Base-by-base conservation (phyloP, 2,888 invertebrate species). In the Drosophila bunnanda region DNA sequence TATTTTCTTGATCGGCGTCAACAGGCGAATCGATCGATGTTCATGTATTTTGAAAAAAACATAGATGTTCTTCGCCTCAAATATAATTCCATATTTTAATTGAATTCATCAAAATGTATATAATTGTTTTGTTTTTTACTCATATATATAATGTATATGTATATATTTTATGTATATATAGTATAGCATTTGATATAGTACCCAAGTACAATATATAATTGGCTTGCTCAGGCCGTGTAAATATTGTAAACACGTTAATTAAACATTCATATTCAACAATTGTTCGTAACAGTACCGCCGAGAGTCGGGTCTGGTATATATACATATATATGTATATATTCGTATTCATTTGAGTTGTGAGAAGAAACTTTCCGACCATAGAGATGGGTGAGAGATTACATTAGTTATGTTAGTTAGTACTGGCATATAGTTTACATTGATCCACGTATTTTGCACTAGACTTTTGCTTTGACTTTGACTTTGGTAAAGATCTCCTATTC, bases 401-500 rank as follows among this genome's bases (percentile, higher is more conserved):
- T 66, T 75, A 25, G 15, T 22, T 12, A 12, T 10, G 34, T 58
- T 58, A 34, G 34, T 36, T 46, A 54, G 39, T 38, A 32, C n/a
- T 41, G 36, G 34, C 55, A 34, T 43, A 38, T 43, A 55, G 65
- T 74, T 68, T 73, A 75, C 67, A 75, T 84, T 84, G 89, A 76
- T 89, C 84, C 88, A 64, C 89, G 75, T 52, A 60, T 76, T 80
- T 77, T 48, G 67, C 69, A 59, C 52, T 60, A 85, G 85, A 88
- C 84, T 79, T 76, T 53, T 15, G 25, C 44, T 22, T 41, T 38
- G 36, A 36, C 36, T 36, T 20, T 15, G 82, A 84, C 84, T 75
- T 36, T 41, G 34, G 48, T 64, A 36, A 34, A 36, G 64, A 62
- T 38, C 34, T 34, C 25, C 25, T 34, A 52, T 22, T 52, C 12